Percentiles rank a stretch among this genome's conserved stretches.
Conservation (phyloP, 2,113 vertebrate species). For the Silurus glanis region DNA sequence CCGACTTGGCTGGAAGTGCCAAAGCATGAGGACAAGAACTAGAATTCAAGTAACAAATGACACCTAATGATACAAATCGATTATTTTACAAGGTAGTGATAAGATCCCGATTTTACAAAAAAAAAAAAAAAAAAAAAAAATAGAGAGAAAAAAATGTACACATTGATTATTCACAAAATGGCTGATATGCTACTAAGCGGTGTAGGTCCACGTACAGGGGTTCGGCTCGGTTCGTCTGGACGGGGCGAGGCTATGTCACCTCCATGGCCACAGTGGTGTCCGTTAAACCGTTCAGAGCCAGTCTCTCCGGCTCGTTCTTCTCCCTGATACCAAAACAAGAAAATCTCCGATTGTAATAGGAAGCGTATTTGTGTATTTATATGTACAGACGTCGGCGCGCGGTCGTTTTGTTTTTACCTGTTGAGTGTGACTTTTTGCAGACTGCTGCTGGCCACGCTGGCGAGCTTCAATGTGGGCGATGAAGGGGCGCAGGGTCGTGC, state of each 20-base stretch:
- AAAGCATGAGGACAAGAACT: constrained; percentile 93
- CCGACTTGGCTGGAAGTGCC: constrained; percentile 84
- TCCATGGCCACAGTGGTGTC: constrained; percentile 94
- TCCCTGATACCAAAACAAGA: constrained; percentile 74
- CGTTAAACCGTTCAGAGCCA: constrained; percentile 85
- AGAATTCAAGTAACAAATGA: constrained; percentile 97
- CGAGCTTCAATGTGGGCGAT: constrained; percentile 92
- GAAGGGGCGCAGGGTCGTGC: constrained; percentile 85
- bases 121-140: no score
- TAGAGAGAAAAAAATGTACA: constrained; percentile 82
- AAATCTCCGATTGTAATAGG: background rate
- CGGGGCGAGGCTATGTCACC: constrained; percentile 82
- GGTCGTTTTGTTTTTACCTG: constrained; percentile 65
- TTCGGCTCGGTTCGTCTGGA: constrained; percentile 69
- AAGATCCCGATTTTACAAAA: constrained; percentile 87
- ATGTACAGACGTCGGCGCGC: no score
- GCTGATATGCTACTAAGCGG: constrained; percentile 75
- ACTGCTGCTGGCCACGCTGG: constrained; percentile 86
- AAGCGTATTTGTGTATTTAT: no score
- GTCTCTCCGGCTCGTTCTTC: constrained; percentile 84
- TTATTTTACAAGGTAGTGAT: constrained; percentile 98
- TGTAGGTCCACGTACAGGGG: constrained; percentile 70
- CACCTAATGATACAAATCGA: constrained; percentile 94
- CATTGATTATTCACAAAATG: constrained; percentile 79
- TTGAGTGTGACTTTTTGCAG: constrained; percentile 89